These are phyloP conservation scores for Danio albolineatus DNA, from an alignment of 2,797 vertebrate genomes.

Conservation along the genomic window DNA sequence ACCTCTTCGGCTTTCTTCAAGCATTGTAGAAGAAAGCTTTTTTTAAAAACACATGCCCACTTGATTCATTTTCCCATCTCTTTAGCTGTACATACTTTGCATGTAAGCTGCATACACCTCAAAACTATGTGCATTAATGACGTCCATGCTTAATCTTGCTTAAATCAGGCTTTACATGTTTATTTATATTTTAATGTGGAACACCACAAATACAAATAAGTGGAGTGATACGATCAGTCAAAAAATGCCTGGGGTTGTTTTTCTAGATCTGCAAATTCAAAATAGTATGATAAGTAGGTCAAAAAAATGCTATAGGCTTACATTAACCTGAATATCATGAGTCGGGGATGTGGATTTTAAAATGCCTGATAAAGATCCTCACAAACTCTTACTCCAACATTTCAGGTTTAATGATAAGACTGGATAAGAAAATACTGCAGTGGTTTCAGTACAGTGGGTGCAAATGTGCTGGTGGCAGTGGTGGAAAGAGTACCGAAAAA, in stretches of 20 bases:
- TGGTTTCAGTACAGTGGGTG: conserved; percentile 44
- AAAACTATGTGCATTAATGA: no score
- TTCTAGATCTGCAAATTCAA: neutral
- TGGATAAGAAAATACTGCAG: conserved; percentile 23
- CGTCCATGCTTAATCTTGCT: no score
- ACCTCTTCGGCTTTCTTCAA: no score
- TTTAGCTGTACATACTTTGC: no score
- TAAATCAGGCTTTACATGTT: neutral
- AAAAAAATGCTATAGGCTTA: neutral
- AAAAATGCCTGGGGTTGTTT: neutral
- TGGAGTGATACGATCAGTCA: neutral
- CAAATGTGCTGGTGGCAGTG: conserved; percentile 6
- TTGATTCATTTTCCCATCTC: no score
- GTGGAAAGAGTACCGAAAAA: no score
- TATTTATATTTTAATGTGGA: neutral
- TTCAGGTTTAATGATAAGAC: neutral
- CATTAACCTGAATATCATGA: neutral
- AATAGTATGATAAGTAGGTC: neutral
- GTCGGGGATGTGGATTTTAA: neutral
- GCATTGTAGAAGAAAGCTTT: no score
- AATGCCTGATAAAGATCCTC: neutral
- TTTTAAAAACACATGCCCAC: no score
- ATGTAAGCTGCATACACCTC: no score
- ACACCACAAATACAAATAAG: neutral
- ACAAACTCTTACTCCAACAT: neutral